A percentile compares a stretch with the other conserved stretches of the same genome.
Conservation (phyloP, 2,113 vertebrate genomes). For the Xiphorhynchus elegans region DNA sequence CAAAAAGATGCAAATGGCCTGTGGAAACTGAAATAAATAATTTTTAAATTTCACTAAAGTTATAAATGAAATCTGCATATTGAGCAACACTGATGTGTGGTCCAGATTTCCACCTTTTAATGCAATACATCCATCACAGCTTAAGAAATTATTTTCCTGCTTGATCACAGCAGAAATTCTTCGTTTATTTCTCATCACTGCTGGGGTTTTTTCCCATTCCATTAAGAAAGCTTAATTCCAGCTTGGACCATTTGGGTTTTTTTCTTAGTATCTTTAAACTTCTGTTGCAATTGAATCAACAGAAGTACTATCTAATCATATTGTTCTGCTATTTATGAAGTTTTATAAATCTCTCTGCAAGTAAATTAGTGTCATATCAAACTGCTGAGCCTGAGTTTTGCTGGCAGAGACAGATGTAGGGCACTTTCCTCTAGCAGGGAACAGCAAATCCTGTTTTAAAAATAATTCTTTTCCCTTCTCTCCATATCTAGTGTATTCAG, state of each 20-base stretch:
- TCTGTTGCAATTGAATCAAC: constrained; percentile 57
- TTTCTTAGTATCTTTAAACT: constrained; percentile 42
- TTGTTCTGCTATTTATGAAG: constrained; percentile 59
- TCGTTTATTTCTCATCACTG: neutral
- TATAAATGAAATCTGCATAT: neutral
- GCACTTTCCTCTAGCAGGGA: neutral
- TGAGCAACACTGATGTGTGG: accelerated
- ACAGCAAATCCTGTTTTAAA: constrained; percentile 33
- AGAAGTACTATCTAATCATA: constrained; percentile 63
- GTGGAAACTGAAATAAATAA: neutral
- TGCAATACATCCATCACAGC: neutral
- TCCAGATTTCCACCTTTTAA: neutral
- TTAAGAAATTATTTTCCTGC: neutral
- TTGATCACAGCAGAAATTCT: neutral
- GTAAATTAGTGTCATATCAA: constrained; percentile 66
- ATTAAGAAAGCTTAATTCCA: constrained; percentile 46
- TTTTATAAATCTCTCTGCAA: constrained; percentile 64
- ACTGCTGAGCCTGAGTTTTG: constrained; percentile 64
- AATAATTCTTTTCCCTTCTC: neutral
- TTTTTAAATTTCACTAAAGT: neutral
- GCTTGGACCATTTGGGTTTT: constrained; percentile 1
- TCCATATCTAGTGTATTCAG: neutral
- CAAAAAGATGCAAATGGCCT: neutral
- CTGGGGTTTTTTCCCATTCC: neutral
- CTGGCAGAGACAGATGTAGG: constrained; percentile 54